Percentiles rank a stretch among this genome's conserved stretches.
phyloP scores from a whole-genome alignment of 1,140 invertebrate species.

The Tetramorium simillimum region DNA sequence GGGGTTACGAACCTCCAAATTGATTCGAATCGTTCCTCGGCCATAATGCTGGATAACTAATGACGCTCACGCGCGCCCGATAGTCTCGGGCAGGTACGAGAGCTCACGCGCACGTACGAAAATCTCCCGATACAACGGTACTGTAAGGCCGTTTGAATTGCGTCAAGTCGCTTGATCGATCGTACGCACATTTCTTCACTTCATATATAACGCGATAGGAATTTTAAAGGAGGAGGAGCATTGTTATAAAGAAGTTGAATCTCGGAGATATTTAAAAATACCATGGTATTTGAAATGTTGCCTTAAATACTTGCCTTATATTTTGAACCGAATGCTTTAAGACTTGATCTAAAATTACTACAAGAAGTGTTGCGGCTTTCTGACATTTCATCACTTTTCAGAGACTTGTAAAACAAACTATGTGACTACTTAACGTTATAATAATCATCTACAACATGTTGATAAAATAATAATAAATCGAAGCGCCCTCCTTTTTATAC shows the following conservation, averaged over 20 bases:
- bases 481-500: background rate
- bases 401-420: background rate
- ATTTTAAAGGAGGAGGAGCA: background rate
- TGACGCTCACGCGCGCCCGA: constrained; percentile 62
- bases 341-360: background rate
- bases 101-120: constrained; percentile 50
- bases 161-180: constrained; percentile 29
- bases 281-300: background rate
- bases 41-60: constrained; percentile 76
- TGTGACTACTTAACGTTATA: background rate
- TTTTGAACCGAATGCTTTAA: background rate
- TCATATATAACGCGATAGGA: background rate
- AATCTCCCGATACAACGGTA: constrained; percentile 25
- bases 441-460: background rate
- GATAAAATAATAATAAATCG: constrained; percentile 22
- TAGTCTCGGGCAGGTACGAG: constrained; percentile 64
- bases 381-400: background rate
- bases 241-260: background rate
- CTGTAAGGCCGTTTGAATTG: constrained; percentile 50
- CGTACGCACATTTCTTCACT: constrained; percentile 29
- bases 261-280: background rate
- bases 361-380: background rate
- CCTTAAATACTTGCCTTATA: background rate
- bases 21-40: constrained; percentile 75
- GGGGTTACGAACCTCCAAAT: constrained; percentile 71